A percentile compares a stretch with the other conserved stretches of the same genome.
Evolutionary conservation across 2,797 vertebrate species (phyloP).

Genomic region (Mastacembelus armatus): DNA sequence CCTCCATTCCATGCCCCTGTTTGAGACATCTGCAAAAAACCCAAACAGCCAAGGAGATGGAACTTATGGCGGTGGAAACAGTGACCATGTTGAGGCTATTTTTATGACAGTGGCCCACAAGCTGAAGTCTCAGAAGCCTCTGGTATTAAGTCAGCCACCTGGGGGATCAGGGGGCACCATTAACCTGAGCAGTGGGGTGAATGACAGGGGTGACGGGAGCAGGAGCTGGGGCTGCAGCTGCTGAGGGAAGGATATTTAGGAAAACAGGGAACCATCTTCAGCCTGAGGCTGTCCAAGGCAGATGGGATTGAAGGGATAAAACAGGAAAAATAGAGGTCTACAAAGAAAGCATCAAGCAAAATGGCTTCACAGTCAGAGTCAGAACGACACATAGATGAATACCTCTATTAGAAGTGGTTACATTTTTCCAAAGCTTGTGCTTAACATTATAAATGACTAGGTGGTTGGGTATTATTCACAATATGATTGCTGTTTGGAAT

Average conservation of each 20-base stretch:
- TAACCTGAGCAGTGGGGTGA: conserved; percentile 73
- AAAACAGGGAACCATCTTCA: neutral
- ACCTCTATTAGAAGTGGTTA: neutral
- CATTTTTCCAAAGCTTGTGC: conserved; percentile 13
- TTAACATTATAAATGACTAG: conserved; percentile 8
- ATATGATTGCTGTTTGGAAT: neutral
- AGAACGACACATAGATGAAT: conserved; percentile 1
- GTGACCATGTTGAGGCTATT: conserved; percentile 97
- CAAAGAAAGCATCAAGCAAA: neutral
- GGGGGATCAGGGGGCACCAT: conserved; percentile 74
- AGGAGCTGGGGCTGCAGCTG: conserved; percentile 80
- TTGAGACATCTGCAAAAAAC: conserved; percentile 97
- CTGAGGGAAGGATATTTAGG: conserved; percentile 63
- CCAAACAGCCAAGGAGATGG: conserved; percentile 69
- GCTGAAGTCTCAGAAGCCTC: conserved; percentile 96
- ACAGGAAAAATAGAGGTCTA: neutral
- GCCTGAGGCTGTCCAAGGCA: neutral
- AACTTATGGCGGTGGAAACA: conserved; percentile 77
- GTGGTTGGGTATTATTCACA: neutral
- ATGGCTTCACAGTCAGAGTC: conserved; percentile 32
- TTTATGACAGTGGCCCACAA: conserved; percentile 99
- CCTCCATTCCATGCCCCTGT: conserved; percentile 94
- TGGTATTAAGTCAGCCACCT: conserved; percentile 90
- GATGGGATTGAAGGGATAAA: neutral
- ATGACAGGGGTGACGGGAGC: conserved; percentile 45